phyloP scores from a whole-genome alignment of 2,888 invertebrate species.

The Andrena camellia region DNA sequence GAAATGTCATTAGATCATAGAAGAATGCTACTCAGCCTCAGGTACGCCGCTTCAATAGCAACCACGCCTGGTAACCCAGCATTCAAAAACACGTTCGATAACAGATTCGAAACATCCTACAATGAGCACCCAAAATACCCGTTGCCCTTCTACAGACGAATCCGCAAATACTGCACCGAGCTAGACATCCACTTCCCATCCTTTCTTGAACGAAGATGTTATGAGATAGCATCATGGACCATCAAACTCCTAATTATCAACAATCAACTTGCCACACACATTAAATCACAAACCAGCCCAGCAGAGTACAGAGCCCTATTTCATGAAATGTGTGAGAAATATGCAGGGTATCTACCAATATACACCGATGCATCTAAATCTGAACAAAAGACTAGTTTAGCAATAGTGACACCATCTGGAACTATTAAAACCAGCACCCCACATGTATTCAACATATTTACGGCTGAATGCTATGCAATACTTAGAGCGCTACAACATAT shows the following conservation, averaged over 20 bases:
- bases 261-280: too few relatives aligned
- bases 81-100: constrained; percentile 5
- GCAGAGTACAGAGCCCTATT: neutral
- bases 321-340: neutral
- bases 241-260: too few relatives aligned
- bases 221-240: too few relatives aligned
- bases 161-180: neutral
- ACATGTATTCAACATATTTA: neutral
- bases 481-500: neutral
- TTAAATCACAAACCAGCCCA: constrained; percentile 1
- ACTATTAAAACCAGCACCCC: neutral
- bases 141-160: neutral
- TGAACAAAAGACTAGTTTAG: neutral
- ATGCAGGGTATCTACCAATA: neutral
- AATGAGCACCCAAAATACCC: neutral
- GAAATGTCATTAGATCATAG: neutral
- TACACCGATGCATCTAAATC: neutral
- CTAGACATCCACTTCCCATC: too few relatives aligned
- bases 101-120: neutral
- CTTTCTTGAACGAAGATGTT: too few relatives aligned
- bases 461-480: constrained; percentile 9
- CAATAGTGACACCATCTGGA: neutral
- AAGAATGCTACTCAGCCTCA: neutral
- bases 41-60: constrained; percentile 1
- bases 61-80: neutral